Base-by-base conservation (phyloP, 2,888 invertebrate genomes). In the Acrocera orbiculus region DNA sequence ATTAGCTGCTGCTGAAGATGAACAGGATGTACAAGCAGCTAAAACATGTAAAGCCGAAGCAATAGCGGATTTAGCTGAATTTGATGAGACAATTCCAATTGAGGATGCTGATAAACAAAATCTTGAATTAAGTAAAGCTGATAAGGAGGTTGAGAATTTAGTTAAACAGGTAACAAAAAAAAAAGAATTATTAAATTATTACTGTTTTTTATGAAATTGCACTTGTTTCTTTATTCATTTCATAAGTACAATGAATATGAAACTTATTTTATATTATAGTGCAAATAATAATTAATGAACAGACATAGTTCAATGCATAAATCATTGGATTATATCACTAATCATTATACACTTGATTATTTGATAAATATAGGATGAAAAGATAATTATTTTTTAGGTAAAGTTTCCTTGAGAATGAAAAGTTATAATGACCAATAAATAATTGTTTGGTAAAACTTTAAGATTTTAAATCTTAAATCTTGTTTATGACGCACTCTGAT, bases 31-130 rank as follows among this genome's bases (percentile, higher is more conserved):
- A 14, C 76, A 78, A 46, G 93, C 93, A 7, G 87, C 90, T 2
- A 73, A 71, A 48, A 81, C 77, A 1, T 90, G 90, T 4, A 80
- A 82, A 48, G 87, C 85, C 4, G 93, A 95, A 63, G 83, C 76
- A 24, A 77, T 78, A 41, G 81, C 81, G 10, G 87, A 89, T 58
- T 67, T 92, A 43, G 90, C 86, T 1, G 93, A 93, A 63, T 93
- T 93, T 63, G 93, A 93, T 63, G 93, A 95, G 63, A 81, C 75
- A 48, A 82, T 89, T 62, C 90, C 92, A 28, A 67, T 87, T 44
- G 82, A 82, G 37, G 82, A 81, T 16, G 65, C 64, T 23, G 39
- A 38, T 11, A 64, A 63, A 14, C 48, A 51, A 30, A 45, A 48
- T 9, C 59, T 64, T 2, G 76, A 75, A 51, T 58, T 77, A 42